Conservation (phyloP, 2,113 vertebrate species). For the Catharus bicknelli region DNA sequence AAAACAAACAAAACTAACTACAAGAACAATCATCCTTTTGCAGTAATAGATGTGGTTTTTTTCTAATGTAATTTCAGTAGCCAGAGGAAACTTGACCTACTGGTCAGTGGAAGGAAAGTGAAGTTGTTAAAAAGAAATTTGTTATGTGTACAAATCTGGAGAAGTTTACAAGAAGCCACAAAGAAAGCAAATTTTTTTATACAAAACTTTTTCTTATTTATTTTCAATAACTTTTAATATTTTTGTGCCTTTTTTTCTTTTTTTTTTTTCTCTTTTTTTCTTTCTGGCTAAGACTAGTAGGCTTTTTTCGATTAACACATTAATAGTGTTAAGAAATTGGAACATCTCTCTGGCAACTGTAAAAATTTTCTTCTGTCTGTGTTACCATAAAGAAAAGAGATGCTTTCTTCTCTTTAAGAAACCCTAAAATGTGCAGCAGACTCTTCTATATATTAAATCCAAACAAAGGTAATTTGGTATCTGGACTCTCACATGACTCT, state of each 20-base stretch:
- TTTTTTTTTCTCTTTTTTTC: neutral
- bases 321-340: neutral
- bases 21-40: neutral
- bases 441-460: neutral
- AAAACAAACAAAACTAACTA: neutral
- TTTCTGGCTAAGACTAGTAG: rapidly evolving
- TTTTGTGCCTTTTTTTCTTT: neutral
- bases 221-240: neutral
- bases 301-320: neutral
- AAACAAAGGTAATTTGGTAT: neutral
- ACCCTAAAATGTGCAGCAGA: neutral
- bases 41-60: rapidly evolving
- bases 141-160: neutral
- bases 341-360: neutral
- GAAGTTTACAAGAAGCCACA: neutral
- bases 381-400: neutral
- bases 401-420: neutral
- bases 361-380: neutral
- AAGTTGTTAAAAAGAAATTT: neutral
- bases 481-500: neutral
- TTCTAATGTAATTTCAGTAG: neutral
- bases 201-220: neutral
- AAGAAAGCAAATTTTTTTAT: neutral
- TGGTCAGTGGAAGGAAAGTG: neutral
- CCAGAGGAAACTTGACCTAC: neutral